Conservation (phyloP, 1,140 invertebrate genomes). For the Maconellicoccus hirsutus region DNA sequence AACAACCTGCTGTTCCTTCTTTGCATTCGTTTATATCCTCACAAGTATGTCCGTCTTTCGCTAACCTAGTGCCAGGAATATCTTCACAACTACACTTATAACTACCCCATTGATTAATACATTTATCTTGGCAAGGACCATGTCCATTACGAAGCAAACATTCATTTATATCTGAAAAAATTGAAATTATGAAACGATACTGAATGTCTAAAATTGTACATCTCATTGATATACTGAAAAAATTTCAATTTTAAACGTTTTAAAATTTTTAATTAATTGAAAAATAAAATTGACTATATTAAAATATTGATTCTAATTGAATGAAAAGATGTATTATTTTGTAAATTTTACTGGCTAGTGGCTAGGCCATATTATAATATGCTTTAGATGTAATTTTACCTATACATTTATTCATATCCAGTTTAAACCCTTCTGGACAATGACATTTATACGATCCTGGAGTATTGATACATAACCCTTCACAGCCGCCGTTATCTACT, state of each 20-base stretch:
- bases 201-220: neutral
- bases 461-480: conserved; percentile 45
- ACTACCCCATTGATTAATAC: conserved; percentile 47
- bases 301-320: too few species aligned
- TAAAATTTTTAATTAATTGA: too few species aligned
- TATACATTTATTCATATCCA: conserved; percentile 34
- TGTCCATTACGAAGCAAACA: conserved; percentile 40
- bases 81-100: conserved; percentile 43
- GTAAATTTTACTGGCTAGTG: too few species aligned
- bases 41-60: conserved; percentile 37
- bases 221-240: too few species aligned
- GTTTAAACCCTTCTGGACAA: conserved; percentile 40
- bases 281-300: too few species aligned
- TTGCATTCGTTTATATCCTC: conserved; percentile 49
- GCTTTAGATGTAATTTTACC: too few species aligned
- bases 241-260: too few species aligned
- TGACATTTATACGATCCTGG: conserved; percentile 41
- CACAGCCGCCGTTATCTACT: conserved; percentile 54
- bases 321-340: too few species aligned
- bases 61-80: conserved; percentile 42
- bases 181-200: neutral
- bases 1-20: conserved; percentile 39
- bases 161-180: neutral
- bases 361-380: too few species aligned
- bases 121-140: conserved; percentile 55